Base-by-base conservation (phyloP, 2,797 vertebrate genomes). In the Pterois miles region DNA sequence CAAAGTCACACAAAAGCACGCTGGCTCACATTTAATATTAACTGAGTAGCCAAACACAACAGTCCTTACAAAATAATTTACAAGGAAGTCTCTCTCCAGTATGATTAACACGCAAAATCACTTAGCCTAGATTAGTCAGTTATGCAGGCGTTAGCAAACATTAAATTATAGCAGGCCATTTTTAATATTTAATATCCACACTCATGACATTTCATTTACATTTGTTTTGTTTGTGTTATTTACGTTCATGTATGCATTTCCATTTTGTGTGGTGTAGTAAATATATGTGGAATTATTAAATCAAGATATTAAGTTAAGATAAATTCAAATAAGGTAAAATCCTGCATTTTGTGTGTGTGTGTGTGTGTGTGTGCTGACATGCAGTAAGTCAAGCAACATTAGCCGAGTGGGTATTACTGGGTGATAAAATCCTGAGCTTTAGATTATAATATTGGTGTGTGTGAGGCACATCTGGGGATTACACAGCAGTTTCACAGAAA, bases 401-500 rank as follows among this genome's bases (percentile, higher is more conserved):
- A 83, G 67, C 76, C 10, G 43, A 65, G 70, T 70, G 81, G 68
- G 84, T 82, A 71, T 89, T 89, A 88, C 76, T 76, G 82, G 84
- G 83, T 87, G 90, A 85, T 88, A 87, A 87, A 88, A 88, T 86
- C 86, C 77, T 63, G 79, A 83, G 87, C 64, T 86, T 86, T 72
- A 86, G 88, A 86, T 87, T 76, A 89, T 80, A 65, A 68, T 65
- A 62, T 77, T 36, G 58, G 74, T 69, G 80, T 83, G 77, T 80
- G 78, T 69, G 68, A 64, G 31, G 66, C 78, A 76, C 83, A 86
- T 83, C 78, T 79, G 82, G 43, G 81, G 79, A 89, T 92, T 84
- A 90, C 2, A 1, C 65, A 3, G 65, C 78, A 22, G 74, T 53
- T 79, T 76, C 60, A 69, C 85, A 76, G 66, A 81, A 76, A 77